Evolutionary conservation across 2,113 vertebrate species (phyloP), one percentile per base, ranked within the genome.

Genomic region (Tetrao urogallus): DNA sequence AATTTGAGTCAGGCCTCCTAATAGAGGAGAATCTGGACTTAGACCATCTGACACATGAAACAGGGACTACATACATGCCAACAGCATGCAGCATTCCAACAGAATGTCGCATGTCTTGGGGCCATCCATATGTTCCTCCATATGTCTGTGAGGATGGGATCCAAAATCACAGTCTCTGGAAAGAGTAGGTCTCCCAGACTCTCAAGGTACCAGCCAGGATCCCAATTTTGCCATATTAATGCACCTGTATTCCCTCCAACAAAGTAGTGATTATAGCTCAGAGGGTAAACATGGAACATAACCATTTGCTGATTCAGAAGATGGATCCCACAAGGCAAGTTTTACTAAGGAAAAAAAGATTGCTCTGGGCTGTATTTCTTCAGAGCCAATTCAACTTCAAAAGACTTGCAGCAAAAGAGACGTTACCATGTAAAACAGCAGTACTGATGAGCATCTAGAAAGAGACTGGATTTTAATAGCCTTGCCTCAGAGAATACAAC

Each of bases 121-220:
- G 91, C 71, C 50, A 86, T 88, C 88, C 94, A 86, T 91, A 90
- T 86, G 96, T 20, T 92, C 69, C 76, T 91, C 79, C 93, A 94
- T 95, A 88, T 91, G 91, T 74, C n/a, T 15, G 1, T 2, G 19
- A 95, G 78, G 64, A 91, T 61, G 65, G 28, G 18, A 28, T 67
- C 69, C 86, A 94, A 63, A 95, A 96, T 90, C 81, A 74, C 50
- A 90, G 56, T 38, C 60, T 93, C 91, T 92, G 74, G 60, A 83
- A 92, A 45, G 66, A 17, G 58, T 17, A 86, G 54, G 42, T 74
- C 84, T 96, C 79, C 63, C 80, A 78, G 85, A 75, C 88, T 96
- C 69, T 93, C 56, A 82, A 79, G 66, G 76, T 57, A 88, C 17
- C 48, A 92, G 84, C 80, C 82, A 94, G 90, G 89, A 93, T 88